Percentiles rank a stretch among this genome's conserved stretches.
Conservation (phyloP, 2,113 vertebrate genomes). For the Zapus hudsonius region DNA sequence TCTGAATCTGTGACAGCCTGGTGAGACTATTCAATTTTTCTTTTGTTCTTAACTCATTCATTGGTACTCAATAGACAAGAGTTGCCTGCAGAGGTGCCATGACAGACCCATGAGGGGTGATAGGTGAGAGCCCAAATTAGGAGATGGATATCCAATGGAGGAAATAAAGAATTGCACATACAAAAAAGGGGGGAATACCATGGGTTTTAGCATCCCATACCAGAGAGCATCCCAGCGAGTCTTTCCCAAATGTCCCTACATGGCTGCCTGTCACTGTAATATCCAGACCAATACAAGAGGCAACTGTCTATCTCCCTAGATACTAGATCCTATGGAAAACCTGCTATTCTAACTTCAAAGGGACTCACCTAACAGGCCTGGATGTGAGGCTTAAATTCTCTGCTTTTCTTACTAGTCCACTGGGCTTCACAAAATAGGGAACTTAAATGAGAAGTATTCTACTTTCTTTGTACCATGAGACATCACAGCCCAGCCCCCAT, state of each 20-base stretch:
- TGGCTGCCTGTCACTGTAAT: background rate
- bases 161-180: constrained; percentile 70
- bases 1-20: background rate
- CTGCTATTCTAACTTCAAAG: background rate
- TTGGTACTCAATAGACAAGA: background rate
- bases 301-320: constrained; percentile 45
- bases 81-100: background rate
- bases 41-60: background rate
- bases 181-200: too few species aligned
- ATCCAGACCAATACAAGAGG: background rate
- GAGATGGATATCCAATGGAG: constrained; percentile 26
- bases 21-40: background rate
- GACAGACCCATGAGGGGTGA: background rate
- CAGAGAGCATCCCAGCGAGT: background rate
- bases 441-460: background rate
- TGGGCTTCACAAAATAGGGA: constrained; percentile 6
- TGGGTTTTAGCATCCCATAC: constrained; percentile 28
- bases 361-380: background rate
- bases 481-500: background rate
- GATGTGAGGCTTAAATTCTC: background rate
- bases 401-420: background rate
- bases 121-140: background rate
- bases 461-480: background rate
- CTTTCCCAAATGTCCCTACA: background rate
- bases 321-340: constrained; percentile 58